A percentile compares a stretch with the other conserved stretches of the same genome.
phyloP scores from a whole-genome alignment of 2,113 vertebrate species.

The Carassius auratus region DNA sequence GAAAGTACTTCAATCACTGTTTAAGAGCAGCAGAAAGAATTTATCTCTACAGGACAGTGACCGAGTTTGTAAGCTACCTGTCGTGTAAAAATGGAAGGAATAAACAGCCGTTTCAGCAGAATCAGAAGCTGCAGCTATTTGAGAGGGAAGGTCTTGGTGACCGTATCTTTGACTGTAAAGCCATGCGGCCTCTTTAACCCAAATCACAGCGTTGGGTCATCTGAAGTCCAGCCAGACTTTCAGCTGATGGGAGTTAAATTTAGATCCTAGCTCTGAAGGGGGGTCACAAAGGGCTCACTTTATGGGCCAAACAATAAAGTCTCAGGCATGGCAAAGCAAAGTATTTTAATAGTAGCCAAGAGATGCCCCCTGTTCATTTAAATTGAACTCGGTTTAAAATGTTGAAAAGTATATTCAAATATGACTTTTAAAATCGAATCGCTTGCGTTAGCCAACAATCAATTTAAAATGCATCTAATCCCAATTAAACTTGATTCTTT shows the following conservation, averaged over 20 bases:
- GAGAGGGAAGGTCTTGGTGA: background rate
- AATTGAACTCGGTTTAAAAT: too few species aligned
- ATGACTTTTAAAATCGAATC: background rate
- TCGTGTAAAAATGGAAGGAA: background rate
- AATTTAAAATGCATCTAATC: background rate
- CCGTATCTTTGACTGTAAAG: constrained; percentile 13
- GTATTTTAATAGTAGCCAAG: constrained; percentile 20
- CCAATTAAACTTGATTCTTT: too few species aligned
- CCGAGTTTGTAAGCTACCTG: background rate
- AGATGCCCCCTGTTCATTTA: background rate
- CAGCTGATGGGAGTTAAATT: constrained; percentile 56
- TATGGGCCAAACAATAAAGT: constrained; percentile 42
- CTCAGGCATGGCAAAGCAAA: constrained; percentile 13
- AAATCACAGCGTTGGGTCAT: constrained; percentile 60
- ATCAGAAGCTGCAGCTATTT: constrained; percentile 32
- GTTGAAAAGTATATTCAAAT: background rate
- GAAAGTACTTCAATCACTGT: background rate
- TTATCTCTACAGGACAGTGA: background rate
- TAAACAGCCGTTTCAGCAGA: constrained; percentile 11
- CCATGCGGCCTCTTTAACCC: constrained; percentile 38
- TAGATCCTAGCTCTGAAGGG: constrained; percentile 38
- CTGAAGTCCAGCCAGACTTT: constrained; percentile 63
- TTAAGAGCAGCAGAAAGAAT: background rate
- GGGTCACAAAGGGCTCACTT: constrained; percentile 26
- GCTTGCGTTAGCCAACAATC: background rate